Percentiles rank a stretch among this genome's conserved stretches.
phyloP scores from a whole-genome alignment of 2,888 invertebrate species.

The Noctua janthina region DNA sequence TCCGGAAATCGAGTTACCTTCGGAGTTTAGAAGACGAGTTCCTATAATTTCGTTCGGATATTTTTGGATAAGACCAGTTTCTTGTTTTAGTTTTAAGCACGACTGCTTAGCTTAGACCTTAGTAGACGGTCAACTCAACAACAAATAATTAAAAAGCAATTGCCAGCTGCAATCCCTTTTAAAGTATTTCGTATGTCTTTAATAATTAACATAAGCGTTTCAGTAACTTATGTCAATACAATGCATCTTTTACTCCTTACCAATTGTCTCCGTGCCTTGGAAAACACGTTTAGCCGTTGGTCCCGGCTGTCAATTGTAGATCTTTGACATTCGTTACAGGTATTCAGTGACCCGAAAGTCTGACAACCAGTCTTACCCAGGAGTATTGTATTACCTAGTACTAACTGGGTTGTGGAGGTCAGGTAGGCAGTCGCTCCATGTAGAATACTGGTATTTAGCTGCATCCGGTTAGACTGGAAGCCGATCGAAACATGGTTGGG shows the following conservation, averaged over 20 bases:
- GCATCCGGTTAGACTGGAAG: too few species aligned
- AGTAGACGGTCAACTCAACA: not conserved
- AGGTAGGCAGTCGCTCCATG: not conserved
- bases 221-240: not conserved
- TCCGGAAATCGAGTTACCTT: constrained; percentile 19
- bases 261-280: not conserved
- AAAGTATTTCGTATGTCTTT: not conserved
- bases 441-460: too few species aligned
- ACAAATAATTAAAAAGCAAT: too few species aligned
- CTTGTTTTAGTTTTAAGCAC: not conserved
- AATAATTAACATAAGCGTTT: not conserved
- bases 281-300: not conserved
- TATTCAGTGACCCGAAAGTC: not conserved
- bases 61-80: not conserved
- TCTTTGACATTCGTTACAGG: not conserved
- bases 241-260: not conserved
- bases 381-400: not conserved
- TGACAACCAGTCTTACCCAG: not conserved
- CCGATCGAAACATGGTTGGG: too few species aligned
- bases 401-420: not conserved
- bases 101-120: too few species aligned
- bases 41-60: not conserved
- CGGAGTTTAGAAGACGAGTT: not conserved
- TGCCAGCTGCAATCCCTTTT: not conserved
- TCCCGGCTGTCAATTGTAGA: not conserved